Percentiles rank a stretch among this genome's conserved stretches.
Evolutionary conservation across 2,113 vertebrate genomes (phyloP).

Genomic region (Hippopotamus amphibius): DNA sequence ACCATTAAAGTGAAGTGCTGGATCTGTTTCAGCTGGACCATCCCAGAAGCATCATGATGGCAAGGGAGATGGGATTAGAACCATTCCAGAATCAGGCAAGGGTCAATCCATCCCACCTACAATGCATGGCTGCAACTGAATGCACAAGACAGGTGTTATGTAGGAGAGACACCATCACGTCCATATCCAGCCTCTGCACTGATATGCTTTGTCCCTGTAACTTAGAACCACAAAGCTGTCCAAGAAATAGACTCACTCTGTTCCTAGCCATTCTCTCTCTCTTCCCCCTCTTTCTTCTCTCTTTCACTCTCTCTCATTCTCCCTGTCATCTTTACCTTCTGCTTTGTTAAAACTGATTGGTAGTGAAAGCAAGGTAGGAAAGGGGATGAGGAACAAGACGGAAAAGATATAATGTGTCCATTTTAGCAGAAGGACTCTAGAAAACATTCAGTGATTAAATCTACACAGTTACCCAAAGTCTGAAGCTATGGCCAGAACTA

Average conservation of each 20-base stretch:
- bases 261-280: neutral
- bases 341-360: constrained; percentile 18
- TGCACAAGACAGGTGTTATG: neutral
- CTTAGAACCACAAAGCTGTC: neutral
- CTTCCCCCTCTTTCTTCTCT: no score
- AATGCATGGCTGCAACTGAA: neutral
- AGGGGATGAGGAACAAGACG: neutral
- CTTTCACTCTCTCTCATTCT: neutral
- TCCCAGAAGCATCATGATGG: neutral
- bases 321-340: neutral
- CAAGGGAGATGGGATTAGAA: neutral
- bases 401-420: neutral
- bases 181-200: neutral
- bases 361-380: constrained; percentile 35
- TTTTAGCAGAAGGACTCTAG: neutral
- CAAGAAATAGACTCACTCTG: neutral
- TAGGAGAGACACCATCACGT: neutral
- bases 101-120: neutral
- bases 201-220: neutral
- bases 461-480: neutral
- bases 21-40: neutral
- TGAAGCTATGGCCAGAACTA: neutral
- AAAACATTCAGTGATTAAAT: neutral
- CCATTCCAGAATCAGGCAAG: neutral
- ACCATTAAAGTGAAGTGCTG: neutral